phyloP scores from a whole-genome alignment of 2,113 vertebrate genomes.

The Nesogale talazaci region DNA sequence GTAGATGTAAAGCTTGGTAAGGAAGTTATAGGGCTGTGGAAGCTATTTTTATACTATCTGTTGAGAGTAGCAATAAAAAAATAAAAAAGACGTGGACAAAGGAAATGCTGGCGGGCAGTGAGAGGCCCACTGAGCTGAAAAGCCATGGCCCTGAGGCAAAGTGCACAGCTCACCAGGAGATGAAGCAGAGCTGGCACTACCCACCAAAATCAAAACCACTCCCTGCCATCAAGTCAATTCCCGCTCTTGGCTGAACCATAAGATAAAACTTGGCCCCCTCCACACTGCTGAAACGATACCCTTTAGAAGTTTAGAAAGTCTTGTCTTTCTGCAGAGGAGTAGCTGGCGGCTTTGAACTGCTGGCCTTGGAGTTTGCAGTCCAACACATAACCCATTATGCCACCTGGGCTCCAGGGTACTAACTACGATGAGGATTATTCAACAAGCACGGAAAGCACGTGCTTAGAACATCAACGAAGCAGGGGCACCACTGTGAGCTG shows the following conservation, averaged over 20 bases:
- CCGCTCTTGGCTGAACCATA: too few species aligned
- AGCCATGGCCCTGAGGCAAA: fast-evolving
- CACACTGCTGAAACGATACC: too few species aligned
- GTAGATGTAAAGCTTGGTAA: not conserved
- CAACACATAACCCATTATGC: too few species aligned
- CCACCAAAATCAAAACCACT: not conserved
- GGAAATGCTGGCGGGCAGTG: too few species aligned
- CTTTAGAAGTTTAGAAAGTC: too few species aligned
- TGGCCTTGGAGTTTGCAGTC: too few species aligned
- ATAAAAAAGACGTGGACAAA: not conserved
- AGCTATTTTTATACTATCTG: not conserved
- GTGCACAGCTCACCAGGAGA: not conserved
- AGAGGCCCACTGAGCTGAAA: not conserved
- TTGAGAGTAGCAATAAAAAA: not conserved
- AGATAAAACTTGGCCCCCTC: too few species aligned
- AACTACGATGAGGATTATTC: too few species aligned
- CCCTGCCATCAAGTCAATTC: too few species aligned
- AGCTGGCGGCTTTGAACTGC: too few species aligned
- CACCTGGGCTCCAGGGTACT: too few species aligned
- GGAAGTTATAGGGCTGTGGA: not conserved
- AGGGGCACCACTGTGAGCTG: not conserved
- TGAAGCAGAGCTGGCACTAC: not conserved
- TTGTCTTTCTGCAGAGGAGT: too few species aligned
- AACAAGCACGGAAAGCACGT: not conserved
- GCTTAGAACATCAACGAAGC: not conserved